phyloP scores from a whole-genome alignment of 2,888 invertebrate genomes.

The Thymelicus acteon region DNA sequence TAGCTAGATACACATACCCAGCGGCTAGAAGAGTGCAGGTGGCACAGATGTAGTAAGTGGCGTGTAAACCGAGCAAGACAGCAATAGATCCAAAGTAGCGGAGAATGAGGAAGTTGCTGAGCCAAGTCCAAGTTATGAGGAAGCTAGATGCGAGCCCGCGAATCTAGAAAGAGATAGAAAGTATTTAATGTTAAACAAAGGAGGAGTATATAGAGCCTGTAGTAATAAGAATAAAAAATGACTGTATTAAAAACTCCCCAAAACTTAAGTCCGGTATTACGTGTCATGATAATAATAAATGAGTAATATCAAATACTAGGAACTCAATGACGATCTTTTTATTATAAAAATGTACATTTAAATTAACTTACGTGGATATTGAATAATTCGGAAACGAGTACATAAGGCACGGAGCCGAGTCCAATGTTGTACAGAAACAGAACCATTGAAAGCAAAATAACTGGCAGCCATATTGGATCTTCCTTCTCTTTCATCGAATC shows the following conservation, averaged over 20 bases:
- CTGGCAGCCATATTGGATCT: constrained; percentile 65
- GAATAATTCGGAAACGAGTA: constrained; percentile 75
- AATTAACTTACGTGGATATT: constrained; percentile 70
- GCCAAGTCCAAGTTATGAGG: constrained; percentile 78
- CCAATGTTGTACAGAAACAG: constrained; percentile 77
- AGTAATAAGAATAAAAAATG: neutral
- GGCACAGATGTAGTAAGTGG: constrained; percentile 74
- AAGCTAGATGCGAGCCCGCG: constrained; percentile 76
- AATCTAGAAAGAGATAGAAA: constrained; percentile 55
- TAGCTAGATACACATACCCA: constrained; percentile 58
- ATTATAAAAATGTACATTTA: neutral
- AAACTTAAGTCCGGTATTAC: no score
- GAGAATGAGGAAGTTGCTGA: constrained; percentile 72
- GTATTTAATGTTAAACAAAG: neutral
- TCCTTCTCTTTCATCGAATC: constrained; percentile 49
- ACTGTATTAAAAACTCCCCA: no score
- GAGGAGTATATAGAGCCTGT: neutral
- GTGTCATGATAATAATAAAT: no score
- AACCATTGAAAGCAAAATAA: constrained; percentile 67
- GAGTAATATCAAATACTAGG: no score
- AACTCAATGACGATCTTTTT: neutral
- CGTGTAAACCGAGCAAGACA: constrained; percentile 68
- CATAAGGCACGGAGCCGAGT: constrained; percentile 79
- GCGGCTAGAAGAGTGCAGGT: constrained; percentile 69
- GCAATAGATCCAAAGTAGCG: constrained; percentile 74